Percentiles rank a stretch among this genome's conserved stretches.
These are phyloP conservation scores for Dendroctonus ponderosae DNA, from an alignment of 1,140 invertebrate genomes.

Conservation along the genomic window DNA sequence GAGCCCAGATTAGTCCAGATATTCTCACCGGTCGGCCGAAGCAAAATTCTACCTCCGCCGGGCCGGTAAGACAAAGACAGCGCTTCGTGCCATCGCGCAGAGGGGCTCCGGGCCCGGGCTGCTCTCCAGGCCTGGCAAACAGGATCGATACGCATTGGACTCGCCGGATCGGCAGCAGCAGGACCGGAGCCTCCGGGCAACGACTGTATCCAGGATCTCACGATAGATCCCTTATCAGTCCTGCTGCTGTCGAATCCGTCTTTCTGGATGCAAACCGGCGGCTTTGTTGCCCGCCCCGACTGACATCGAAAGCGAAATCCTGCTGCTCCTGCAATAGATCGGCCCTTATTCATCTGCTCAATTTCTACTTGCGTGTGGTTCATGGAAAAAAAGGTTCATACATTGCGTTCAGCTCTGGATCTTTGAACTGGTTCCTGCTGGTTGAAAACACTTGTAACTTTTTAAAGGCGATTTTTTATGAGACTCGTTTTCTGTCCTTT, in stretches of 20 bases:
- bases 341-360: too few relatives aligned
- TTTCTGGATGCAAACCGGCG: not conserved
- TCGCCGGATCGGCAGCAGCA: slow-evolving; percentile 2
- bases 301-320: too few relatives aligned
- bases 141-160: not conserved
- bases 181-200: slow-evolving; percentile 3
- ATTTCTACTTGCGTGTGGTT: too few relatives aligned
- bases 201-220: not conserved
- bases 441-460: too few relatives aligned
- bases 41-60: not conserved
- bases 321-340: too few relatives aligned
- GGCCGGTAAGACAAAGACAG: not conserved
- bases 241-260: not conserved
- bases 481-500: too few relatives aligned
- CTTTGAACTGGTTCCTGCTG: too few relatives aligned
- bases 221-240: slow-evolving; percentile 1
- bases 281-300: not conserved
- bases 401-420: too few relatives aligned
- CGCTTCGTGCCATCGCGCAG: not conserved
- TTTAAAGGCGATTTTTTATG: too few relatives aligned
- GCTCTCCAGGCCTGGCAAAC: not conserved
- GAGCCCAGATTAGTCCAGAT: not conserved
- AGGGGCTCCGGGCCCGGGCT: slow-evolving; percentile 1
- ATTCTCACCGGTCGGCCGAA: not conserved
- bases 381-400: too few relatives aligned